Evolutionary conservation across 2,797 vertebrate genomes (phyloP).

Genomic region (Menidia menidia): DNA sequence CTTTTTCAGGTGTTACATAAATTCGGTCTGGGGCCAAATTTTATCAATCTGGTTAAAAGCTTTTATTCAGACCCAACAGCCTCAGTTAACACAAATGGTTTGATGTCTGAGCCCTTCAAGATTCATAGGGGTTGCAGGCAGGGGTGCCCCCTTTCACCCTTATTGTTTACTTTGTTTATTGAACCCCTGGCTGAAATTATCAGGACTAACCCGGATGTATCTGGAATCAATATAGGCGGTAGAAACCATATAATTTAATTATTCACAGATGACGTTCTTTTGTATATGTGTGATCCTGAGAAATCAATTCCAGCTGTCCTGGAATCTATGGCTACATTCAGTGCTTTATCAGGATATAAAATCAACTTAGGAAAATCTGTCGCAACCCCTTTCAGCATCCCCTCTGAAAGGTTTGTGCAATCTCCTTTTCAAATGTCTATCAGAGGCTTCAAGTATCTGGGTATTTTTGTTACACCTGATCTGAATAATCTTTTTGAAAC

Average conservation of each 20-base stretch:
- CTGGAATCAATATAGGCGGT: too few species aligned
- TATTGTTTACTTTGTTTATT: too few species aligned
- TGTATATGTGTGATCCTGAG: background rate
- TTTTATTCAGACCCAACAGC: too few species aligned
- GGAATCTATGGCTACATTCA: background rate
- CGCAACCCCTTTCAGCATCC: background rate
- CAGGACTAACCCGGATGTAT: too few species aligned
- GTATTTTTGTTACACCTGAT: background rate
- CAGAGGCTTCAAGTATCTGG: background rate
- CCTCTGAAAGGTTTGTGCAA: background rate
- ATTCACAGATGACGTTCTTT: background rate
- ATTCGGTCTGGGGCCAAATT: too few species aligned
- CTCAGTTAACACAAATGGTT: too few species aligned
- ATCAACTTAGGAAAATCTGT: background rate
- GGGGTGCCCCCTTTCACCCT: too few species aligned
- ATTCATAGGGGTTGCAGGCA: too few species aligned
- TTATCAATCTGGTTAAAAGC: too few species aligned
- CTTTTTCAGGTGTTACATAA: background rate
- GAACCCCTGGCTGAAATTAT: too few species aligned
- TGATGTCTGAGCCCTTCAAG: too few species aligned
- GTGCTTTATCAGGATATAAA: background rate
- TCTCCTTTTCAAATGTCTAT: background rate
- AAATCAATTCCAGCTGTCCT: background rate
- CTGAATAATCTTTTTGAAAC: background rate
- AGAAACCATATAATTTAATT: background rate